These are phyloP conservation scores for Pseudoatta argentina DNA, from an alignment of 1,140 invertebrate species.

Conservation along the genomic window DNA sequence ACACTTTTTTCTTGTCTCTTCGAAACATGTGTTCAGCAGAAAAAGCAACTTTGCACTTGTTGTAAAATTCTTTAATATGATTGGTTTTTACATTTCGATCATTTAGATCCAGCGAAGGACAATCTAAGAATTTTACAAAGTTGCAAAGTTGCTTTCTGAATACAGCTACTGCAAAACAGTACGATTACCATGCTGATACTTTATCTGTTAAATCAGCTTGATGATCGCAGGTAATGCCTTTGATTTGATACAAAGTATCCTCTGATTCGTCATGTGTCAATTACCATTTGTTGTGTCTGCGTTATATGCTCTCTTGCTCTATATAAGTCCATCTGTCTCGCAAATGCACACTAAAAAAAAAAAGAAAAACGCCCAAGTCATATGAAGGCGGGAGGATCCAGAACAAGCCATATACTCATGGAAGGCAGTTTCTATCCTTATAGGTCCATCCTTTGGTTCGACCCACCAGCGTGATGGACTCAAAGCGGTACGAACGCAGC, in stretches of 20 bases:
- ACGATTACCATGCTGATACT: conserved; percentile 33
- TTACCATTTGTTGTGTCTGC: conserved; percentile 31
- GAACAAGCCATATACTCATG: conserved; percentile 82
- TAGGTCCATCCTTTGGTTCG: conserved; percentile 81
- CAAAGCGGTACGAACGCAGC: conserved; percentile 77
- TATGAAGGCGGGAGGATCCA: conserved; percentile 77
- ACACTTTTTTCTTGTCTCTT: not conserved
- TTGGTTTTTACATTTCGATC: too few relatives aligned
- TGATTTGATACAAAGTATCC: conserved; percentile 25
- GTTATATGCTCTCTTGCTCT: conserved; percentile 77
- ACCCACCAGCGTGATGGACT: conserved; percentile 74
- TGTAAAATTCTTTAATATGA: too few relatives aligned
- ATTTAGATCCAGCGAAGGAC: too few relatives aligned
- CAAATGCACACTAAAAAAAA: conserved; percentile 73
- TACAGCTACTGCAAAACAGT: not conserved
- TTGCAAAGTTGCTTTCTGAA: too few relatives aligned
- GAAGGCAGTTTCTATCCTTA: conserved; percentile 87
- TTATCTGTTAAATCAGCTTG: not conserved
- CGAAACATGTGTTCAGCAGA: not conserved
- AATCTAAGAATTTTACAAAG: too few relatives aligned
- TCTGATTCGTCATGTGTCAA: not conserved
- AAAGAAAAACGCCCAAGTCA: conserved; percentile 65
- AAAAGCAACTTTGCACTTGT: too few relatives aligned
- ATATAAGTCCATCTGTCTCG: conserved; percentile 73
- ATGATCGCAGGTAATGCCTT: conserved; percentile 28